These are phyloP conservation scores for Alitta virens DNA, from an alignment of 2,888 invertebrate species.

Conservation along the genomic window DNA sequence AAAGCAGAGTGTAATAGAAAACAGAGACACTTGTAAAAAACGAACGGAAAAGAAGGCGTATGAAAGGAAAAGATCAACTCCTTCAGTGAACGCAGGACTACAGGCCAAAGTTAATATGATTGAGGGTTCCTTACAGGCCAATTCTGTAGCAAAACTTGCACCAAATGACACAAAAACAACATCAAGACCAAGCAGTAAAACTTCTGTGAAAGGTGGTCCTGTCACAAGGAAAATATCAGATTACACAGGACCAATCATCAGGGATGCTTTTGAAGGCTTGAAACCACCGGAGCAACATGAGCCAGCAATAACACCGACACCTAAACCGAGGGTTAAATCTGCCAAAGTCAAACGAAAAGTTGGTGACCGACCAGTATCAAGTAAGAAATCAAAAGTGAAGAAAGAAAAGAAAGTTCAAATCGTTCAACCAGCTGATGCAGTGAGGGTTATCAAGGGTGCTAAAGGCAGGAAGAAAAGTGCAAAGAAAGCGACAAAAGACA, in stretches of 20 bases:
- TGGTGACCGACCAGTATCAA: neutral
- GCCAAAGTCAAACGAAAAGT: neutral
- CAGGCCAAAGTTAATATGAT: too few relatives aligned
- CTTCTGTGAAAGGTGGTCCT: too few relatives aligned
- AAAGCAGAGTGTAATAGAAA: too few relatives aligned
- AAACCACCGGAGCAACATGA: neutral
- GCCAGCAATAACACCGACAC: neutral
- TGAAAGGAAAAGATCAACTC: neutral
- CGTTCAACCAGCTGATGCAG: neutral
- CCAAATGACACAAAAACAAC: too few relatives aligned
- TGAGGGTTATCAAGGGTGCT: slow-evolving; percentile 34
- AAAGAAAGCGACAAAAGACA: slow-evolving; percentile 6
- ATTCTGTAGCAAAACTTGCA: too few relatives aligned
- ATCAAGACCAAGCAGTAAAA: too few relatives aligned
- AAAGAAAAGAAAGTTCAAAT: neutral
- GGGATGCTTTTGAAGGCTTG: slow-evolving; percentile 26
- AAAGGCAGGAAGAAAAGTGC: slow-evolving; percentile 10
- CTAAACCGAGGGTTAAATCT: neutral
- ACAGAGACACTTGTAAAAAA: too few relatives aligned
- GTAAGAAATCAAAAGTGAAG: neutral
- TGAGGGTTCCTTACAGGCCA: too few relatives aligned
- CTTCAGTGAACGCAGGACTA: neutral
- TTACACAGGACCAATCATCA: slow-evolving; percentile 25
- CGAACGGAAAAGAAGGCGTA: too few relatives aligned
- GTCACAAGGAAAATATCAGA: slow-evolving; percentile 1